Evolutionary conservation across 2,113 vertebrate genomes (phyloP), one percentile per base, ranked within the genome.

Genomic region (Tachuris rubrigastra): DNA sequence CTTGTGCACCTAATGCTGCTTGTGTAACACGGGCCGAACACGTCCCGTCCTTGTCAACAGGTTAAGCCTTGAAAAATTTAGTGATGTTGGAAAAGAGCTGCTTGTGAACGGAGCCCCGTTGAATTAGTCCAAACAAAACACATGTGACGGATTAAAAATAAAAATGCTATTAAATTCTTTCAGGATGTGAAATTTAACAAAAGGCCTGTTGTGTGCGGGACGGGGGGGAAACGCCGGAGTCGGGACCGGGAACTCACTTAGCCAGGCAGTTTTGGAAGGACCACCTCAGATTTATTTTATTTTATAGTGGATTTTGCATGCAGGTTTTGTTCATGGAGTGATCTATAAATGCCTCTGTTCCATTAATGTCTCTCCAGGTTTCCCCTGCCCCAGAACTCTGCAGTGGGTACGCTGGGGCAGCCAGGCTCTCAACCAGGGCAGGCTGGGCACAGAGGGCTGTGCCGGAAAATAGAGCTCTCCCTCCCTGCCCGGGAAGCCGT

Each of bases 111-210:
- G 47, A 87, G 89, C 62, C 78, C 87, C 1, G 3, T 44, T 6
- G 7, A 53, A 65, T 85, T 47, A 78, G 41, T 96, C 96, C 96
- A 96, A 95, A 96, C 89, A 87, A 92, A 97, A 96, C 96, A 97
- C 94, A 96, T 95, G 96, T 95, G 95, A 95, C 39, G 94, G 93
- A 97, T 97, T 95, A 96, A 96, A 96, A 97, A 96, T 96, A 97
- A 97, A 97, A 97, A 96, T 58, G 95, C 91, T 91, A 95, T 96
- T 96, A 96, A 93, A 96, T 96, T 92, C 94, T 89, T 96, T 91
- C 96, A 95, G 93, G 94, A 95, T 96, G 95, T 96, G 94, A 96
- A 91, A 89, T 87, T 78, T 53, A 97, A 97, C 95, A 97, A 96
- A 97, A 97, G 95, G 87, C 53, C 91, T 68, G 87, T 96, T 97